phyloP scores from a whole-genome alignment of 2,797 vertebrate species.

The Sternotherus odoratus region DNA sequence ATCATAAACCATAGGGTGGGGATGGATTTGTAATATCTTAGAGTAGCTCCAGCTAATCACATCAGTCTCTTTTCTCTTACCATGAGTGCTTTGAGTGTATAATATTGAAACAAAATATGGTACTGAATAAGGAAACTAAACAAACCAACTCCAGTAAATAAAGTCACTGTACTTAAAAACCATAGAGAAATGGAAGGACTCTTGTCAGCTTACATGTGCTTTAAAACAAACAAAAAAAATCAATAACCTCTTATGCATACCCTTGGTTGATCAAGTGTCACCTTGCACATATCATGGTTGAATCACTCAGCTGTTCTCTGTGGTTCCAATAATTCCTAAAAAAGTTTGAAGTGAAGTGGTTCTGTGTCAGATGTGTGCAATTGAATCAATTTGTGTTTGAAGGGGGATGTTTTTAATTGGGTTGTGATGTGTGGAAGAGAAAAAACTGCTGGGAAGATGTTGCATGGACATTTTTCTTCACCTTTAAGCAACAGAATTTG shows the following conservation, averaged over 20 bases:
- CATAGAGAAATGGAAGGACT: background rate
- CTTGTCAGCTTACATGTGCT: background rate
- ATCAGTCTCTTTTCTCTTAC: background rate
- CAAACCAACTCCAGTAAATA: background rate
- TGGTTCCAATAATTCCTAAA: background rate
- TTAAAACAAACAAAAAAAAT: background rate
- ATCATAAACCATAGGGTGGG: no score
- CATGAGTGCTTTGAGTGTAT: background rate
- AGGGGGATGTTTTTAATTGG: background rate
- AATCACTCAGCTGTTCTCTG: background rate
- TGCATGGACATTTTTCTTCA: background rate
- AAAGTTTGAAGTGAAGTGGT: background rate
- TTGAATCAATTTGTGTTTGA: background rate
- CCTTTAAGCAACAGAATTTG: background rate
- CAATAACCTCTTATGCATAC: background rate
- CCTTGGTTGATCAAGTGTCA: background rate
- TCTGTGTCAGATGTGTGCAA: background rate
- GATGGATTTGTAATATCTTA: background rate
- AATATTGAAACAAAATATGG: background rate
- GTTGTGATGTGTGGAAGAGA: background rate
- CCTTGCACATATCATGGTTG: background rate
- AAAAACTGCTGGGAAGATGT: background rate
- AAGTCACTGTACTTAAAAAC: background rate
- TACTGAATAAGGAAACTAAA: background rate
- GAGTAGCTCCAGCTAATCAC: background rate